Conservation (phyloP, 92 coral and sea anemone species). For the Scolanthus callimorphus region DNA sequence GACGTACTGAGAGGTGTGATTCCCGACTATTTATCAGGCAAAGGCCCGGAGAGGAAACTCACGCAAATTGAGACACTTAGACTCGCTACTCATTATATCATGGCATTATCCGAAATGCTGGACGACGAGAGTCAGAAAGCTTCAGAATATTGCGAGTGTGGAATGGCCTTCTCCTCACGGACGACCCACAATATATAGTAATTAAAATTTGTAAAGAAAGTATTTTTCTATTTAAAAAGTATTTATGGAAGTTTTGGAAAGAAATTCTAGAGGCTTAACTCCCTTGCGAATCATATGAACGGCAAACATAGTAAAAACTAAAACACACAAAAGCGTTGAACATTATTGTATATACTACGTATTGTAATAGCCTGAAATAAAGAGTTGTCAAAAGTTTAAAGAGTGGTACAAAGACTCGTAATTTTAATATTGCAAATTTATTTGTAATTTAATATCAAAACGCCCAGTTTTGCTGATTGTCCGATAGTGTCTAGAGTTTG, state of each 20-base stretch:
- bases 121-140: slow-evolving; percentile 64
- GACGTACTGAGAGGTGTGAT: slow-evolving; percentile 96
- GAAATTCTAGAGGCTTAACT: too few species aligned
- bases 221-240: too few species aligned
- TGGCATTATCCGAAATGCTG: slow-evolving; percentile 90
- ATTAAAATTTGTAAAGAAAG: neutral
- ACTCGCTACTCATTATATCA: slow-evolving; percentile 90
- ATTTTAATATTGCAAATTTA: too few species aligned
- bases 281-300: too few species aligned
- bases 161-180: slow-evolving; percentile 21
- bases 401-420: too few species aligned
- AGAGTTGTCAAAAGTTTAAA: too few species aligned
- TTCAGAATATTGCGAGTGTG: slow-evolving; percentile 69
- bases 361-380: too few species aligned
- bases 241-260: too few species aligned
- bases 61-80: slow-evolving; percentile 94
- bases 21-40: slow-evolving; percentile 94
- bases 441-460: too few species aligned
- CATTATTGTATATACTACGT: too few species aligned
- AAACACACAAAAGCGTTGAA: too few species aligned
- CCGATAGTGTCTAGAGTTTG: neutral
- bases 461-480: neutral
- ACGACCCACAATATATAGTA: neutral
- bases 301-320: too few species aligned
- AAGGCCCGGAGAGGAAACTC: slow-evolving; percentile 95